Evolutionary conservation across 1,140 invertebrate genomes (phyloP).

Genomic region (Lepidurus apus): DNA sequence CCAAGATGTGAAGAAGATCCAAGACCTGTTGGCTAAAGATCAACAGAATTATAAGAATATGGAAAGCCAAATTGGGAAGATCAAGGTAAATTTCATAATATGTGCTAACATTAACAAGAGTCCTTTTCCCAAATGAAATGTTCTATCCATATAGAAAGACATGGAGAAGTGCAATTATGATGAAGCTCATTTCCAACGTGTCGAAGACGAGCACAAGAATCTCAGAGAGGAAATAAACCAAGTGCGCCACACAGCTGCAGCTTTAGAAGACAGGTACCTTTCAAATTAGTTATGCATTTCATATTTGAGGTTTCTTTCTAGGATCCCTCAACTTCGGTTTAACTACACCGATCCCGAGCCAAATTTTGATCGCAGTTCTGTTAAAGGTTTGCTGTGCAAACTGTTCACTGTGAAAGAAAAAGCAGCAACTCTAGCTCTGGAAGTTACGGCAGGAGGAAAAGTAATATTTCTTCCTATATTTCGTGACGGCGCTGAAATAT

Average conservation of each 20-base stretch:
- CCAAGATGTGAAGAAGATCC: conserved; percentile 62
- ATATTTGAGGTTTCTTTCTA: conserved; percentile 40
- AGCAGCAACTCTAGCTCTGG: conserved; percentile 70
- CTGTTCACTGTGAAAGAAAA: conserved; percentile 70
- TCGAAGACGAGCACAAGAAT: conserved; percentile 50
- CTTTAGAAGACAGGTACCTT: conserved; percentile 53
- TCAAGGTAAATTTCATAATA: conserved; percentile 22
- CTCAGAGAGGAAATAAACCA: conserved; percentile 52
- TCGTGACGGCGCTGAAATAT: background rate
- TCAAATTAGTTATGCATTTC: conserved; percentile 28
- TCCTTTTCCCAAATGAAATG: background rate
- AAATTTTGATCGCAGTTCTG: conserved; percentile 67
- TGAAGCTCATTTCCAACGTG: conserved; percentile 56
- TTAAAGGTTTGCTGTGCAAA: conserved; percentile 70
- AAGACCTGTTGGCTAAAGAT: conserved; percentile 41
- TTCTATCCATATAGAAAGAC: conserved; percentile 46
- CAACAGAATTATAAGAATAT: conserved; percentile 23
- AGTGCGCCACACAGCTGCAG: conserved; percentile 54
- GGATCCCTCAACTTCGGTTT: conserved; percentile 64
- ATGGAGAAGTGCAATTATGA: conserved; percentile 60
- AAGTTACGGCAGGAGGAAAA: conserved; percentile 77
- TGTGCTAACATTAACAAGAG: conserved; percentile 23
- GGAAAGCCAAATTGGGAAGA: background rate
- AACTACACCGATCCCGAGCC: conserved; percentile 67
- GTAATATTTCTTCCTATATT: conserved; percentile 47